phyloP scores from a whole-genome alignment of 2,888 invertebrate species.

The Agrotis ipsilon region DNA sequence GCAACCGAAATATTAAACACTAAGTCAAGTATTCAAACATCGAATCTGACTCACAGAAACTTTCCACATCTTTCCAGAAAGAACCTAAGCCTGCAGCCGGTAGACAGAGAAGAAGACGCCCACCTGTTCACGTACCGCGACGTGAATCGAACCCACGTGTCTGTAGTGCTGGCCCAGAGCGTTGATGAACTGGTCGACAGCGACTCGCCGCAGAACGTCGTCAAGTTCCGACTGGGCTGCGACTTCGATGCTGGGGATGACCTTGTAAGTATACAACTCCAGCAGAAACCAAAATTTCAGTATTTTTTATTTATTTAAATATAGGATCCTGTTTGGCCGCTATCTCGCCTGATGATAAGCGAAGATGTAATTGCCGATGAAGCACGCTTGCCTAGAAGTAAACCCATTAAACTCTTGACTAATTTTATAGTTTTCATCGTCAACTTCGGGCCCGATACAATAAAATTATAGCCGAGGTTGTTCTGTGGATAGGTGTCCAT shows the following conservation, averaged over 20 bases:
- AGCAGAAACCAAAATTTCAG: too few species aligned
- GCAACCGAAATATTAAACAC: neutral
- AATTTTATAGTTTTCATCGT: too few species aligned
- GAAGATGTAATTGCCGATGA: too few species aligned
- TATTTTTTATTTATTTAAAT: too few species aligned
- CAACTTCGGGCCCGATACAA: too few species aligned
- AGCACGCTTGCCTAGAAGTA: too few species aligned
- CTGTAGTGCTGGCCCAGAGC: constrained; percentile 94
- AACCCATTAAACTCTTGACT: too few species aligned
- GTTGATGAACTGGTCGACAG: constrained; percentile 96
- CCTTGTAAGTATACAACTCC: constrained; percentile 83
- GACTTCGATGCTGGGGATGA: constrained; percentile 93
- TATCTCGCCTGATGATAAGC: too few species aligned
- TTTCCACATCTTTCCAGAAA: constrained; percentile 78
- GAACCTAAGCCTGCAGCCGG: constrained; percentile 93
- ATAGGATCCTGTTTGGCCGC: too few species aligned
- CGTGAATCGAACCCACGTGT: constrained; percentile 94
- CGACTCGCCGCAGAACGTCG: constrained; percentile 95
- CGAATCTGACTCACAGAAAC: neutral
- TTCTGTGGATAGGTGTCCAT: too few species aligned
- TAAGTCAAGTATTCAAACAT: too few species aligned
- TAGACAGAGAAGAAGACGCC: constrained; percentile 94
- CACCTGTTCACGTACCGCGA: constrained; percentile 94
- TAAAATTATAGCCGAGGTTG: too few species aligned
- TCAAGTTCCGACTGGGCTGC: constrained; percentile 95